Conservation (phyloP, 2,888 invertebrate genomes). For the Melinopterus prodromus region DNA sequence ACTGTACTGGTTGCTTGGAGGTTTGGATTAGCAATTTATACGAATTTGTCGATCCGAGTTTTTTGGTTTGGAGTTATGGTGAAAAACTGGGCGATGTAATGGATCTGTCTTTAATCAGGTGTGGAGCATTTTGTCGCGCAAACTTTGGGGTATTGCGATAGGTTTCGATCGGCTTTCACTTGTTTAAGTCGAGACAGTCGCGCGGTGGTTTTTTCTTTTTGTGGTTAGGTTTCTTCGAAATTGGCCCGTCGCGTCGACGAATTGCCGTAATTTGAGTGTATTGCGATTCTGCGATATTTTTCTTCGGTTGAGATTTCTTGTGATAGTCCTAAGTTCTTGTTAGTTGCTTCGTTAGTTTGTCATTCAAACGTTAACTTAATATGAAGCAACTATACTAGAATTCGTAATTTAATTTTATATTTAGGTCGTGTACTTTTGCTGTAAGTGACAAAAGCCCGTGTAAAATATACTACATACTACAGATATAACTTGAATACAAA, state of each 20-base stretch:
- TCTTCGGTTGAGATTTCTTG: not conserved
- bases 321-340: not conserved
- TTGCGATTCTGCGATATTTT: not conserved
- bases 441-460: too few relatives aligned
- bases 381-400: too few relatives aligned
- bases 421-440: too few relatives aligned
- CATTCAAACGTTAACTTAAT: too few relatives aligned
- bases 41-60: not conserved
- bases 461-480: too few relatives aligned
- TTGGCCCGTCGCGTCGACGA: not conserved
- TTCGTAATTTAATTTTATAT: too few relatives aligned
- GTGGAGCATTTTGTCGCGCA: not conserved
- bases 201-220: not conserved
- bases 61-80: not conserved
- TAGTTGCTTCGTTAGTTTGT: not conserved
- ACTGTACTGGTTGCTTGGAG: not conserved
- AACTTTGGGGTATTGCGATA: not conserved
- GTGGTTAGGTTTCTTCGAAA: slow-evolving; percentile 9
- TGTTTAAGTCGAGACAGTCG: not conserved
- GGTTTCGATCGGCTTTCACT: slow-evolving; percentile 13
- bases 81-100: not conserved
- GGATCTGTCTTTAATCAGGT: not conserved
- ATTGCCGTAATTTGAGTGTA: not conserved
- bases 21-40: slow-evolving; percentile 15
- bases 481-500: too few relatives aligned